A percentile compares a stretch with the other conserved stretches of the same genome.
Conservation (phyloP, 2,113 vertebrate genomes). For the Zosterops japonicus region DNA sequence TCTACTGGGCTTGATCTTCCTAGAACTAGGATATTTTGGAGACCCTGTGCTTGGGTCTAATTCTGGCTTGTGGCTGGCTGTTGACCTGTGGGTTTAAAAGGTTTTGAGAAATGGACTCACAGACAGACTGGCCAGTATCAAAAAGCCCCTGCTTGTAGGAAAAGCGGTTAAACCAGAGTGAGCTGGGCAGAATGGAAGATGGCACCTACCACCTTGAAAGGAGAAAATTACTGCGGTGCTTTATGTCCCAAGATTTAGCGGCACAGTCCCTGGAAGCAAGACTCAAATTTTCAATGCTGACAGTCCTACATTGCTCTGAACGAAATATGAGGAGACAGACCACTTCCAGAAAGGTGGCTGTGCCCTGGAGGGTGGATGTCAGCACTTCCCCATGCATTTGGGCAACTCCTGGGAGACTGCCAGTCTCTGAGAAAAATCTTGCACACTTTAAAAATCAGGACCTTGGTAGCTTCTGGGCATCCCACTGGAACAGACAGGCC, state of each 20-base stretch:
- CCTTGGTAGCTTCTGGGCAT: background rate
- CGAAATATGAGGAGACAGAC: background rate
- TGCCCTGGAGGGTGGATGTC: background rate
- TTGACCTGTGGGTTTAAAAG: background rate
- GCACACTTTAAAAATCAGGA: background rate
- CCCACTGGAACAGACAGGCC: background rate
- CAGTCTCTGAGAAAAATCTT: conserved; percentile 5
- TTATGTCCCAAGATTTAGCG: background rate
- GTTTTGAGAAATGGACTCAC: background rate
- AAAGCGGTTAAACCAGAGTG: background rate
- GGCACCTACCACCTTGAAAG: background rate
- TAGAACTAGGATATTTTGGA: background rate
- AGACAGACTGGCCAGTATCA: background rate
- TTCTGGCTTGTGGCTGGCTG: background rate
- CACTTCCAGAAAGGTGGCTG: accelerated
- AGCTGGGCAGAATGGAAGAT: background rate
- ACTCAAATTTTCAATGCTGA: background rate
- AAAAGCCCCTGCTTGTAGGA: background rate
- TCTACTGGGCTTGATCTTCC: background rate
- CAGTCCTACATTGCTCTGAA: background rate
- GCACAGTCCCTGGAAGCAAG: background rate
- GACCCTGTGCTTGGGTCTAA: background rate
- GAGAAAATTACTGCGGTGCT: background rate
- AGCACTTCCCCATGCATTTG: background rate
- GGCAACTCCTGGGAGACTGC: background rate